Evolutionary conservation across 2,113 vertebrate genomes (phyloP).

Genomic region (Vireo altiloquus): DNA sequence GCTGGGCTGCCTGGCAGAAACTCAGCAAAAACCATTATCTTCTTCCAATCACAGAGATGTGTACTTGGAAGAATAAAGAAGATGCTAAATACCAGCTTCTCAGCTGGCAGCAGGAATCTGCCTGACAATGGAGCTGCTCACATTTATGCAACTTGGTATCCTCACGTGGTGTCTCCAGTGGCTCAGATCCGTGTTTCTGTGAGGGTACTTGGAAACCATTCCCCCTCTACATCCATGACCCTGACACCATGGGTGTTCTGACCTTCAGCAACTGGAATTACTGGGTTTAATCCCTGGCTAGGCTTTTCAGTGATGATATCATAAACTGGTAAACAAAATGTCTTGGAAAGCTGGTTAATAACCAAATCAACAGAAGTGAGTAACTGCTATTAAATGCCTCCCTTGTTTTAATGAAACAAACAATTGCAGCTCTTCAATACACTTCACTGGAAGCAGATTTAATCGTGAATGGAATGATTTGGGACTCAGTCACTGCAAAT

Average conservation of each 20-base stretch:
- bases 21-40: neutral
- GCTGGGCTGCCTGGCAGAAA: neutral
- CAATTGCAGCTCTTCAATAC: neutral
- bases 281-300: neutral
- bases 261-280: neutral
- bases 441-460: neutral
- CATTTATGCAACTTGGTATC: neutral
- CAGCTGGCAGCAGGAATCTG: neutral
- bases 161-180: neutral
- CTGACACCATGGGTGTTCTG: neutral
- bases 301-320: neutral
- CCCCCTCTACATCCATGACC: neutral
- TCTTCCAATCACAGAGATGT: neutral
- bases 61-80: neutral
- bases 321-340: neutral
- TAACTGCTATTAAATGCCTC: conserved; percentile 1
- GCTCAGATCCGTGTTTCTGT: neutral
- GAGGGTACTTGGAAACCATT: neutral
- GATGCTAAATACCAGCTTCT: neutral
- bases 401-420: conserved; percentile 3
- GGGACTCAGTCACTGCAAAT: conserved; percentile 11
- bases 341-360: neutral
- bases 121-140: neutral
- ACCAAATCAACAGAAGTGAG: neutral
- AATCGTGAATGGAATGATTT: neutral